Percentiles rank a stretch among this genome's conserved stretches.
phyloP scores from a whole-genome alignment of 1,140 invertebrate species.

The Drosophila persimilis region DNA sequence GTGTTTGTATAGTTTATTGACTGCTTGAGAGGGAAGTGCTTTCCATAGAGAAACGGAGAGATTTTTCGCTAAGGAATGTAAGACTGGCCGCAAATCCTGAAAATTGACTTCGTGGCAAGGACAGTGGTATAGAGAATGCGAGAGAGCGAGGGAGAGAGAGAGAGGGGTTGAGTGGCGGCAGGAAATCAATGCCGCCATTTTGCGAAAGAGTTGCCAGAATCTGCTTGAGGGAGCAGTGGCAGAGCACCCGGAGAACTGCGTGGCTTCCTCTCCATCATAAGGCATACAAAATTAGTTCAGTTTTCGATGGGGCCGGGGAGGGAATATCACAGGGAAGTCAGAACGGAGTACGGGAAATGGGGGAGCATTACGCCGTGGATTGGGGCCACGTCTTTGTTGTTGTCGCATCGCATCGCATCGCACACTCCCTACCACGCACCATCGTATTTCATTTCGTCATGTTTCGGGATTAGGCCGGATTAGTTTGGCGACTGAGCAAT shows the following conservation, averaged over 20 bases:
- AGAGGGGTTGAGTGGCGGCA: slow-evolving; percentile 15
- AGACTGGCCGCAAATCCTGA: slow-evolving; percentile 79
- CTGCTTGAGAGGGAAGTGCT: slow-evolving; percentile 78
- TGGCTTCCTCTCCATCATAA: slow-evolving; percentile 59
- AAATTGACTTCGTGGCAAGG: slow-evolving; percentile 74
- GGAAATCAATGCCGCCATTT: slow-evolving; percentile 80
- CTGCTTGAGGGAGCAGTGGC: slow-evolving; percentile 11
- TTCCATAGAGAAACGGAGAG: slow-evolving; percentile 69
- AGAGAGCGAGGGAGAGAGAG: background rate
- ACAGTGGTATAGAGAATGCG: background rate
- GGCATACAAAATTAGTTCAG: slow-evolving; percentile 78
- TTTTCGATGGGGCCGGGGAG: slow-evolving; percentile 26
- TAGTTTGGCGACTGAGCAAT: slow-evolving; percentile 78
- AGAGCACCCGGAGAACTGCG: slow-evolving; percentile 15
- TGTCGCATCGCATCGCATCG: slow-evolving; percentile 39
- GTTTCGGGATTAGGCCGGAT: slow-evolving; percentile 82
- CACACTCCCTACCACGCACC: slow-evolving; percentile 53
- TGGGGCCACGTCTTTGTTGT: slow-evolving; percentile 28
- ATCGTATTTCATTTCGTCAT: slow-evolving; percentile 83
- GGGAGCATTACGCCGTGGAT: background rate
- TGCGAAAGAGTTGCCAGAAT: slow-evolving; percentile 71
- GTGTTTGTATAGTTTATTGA: slow-evolving; percentile 80
- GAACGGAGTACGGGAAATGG: slow-evolving; percentile 4
- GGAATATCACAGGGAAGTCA: background rate
- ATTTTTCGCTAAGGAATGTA: slow-evolving; percentile 76